Evolutionary conservation across 2,888 invertebrate species (phyloP).

Genomic region (Lepidocyrtinus sp.): DNA sequence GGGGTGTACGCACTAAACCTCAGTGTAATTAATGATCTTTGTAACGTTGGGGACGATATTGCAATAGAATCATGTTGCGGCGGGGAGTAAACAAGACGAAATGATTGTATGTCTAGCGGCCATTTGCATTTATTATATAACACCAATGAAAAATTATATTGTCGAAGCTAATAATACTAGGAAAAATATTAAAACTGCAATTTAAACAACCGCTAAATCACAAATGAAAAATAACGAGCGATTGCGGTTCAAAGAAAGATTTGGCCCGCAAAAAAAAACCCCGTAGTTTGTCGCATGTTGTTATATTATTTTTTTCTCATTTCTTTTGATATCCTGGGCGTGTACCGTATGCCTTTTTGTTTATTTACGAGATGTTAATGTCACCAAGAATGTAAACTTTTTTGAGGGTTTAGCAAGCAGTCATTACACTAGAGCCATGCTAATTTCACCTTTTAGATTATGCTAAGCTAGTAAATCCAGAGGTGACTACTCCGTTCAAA

Average conservation of each 20-base stretch:
- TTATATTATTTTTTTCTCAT: too few relatives aligned
- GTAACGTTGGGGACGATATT: background rate
- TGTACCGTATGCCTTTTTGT: background rate
- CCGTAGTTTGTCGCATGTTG: background rate
- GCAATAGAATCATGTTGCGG: background rate
- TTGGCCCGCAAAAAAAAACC: background rate
- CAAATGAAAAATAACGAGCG: slow-evolving; percentile 1
- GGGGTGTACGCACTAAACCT: slow-evolving; percentile 1
- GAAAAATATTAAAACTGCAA: background rate
- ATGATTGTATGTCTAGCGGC: slow-evolving; percentile 6
- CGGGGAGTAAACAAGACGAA: slow-evolving; percentile 1
- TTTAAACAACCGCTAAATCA: background rate
- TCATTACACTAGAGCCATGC: too few relatives aligned
- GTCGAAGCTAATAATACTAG: background rate
- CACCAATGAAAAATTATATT: background rate
- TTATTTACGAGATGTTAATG: slow-evolving; percentile 3
- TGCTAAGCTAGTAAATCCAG: too few relatives aligned
- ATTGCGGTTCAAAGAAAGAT: background rate
- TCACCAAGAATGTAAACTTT: slow-evolving; percentile 1
- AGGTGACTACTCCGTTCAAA: too few relatives aligned
- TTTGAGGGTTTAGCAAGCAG: background rate
- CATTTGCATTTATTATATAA: background rate
- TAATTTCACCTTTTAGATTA: too few relatives aligned
- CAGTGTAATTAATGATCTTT: slow-evolving; percentile 1
- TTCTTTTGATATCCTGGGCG: slow-evolving; percentile 8